These are phyloP conservation scores for Sterna hirundo DNA, from an alignment of 2,113 vertebrate genomes.

Conservation along the genomic window DNA sequence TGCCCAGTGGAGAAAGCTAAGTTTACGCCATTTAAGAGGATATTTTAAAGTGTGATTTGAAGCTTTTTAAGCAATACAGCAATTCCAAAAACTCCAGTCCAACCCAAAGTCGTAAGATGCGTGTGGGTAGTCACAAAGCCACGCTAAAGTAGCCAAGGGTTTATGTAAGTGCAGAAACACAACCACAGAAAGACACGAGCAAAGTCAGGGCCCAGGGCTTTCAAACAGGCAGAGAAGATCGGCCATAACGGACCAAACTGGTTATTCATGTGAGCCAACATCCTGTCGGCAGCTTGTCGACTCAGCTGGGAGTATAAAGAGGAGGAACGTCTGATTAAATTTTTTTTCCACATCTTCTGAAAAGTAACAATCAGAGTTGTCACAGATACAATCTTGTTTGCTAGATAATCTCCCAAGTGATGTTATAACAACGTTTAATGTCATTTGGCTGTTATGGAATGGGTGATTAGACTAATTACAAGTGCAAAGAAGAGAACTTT, in stretches of 20 bases:
- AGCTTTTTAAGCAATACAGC: neutral
- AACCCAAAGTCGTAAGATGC: neutral
- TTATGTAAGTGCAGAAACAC: neutral
- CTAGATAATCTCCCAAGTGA: neutral
- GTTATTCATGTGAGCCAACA: neutral
- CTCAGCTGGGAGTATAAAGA: neutral
- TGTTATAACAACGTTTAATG: neutral
- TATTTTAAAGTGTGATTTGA: neutral
- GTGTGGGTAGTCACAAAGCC: neutral
- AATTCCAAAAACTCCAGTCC: neutral
- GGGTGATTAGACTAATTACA: neutral
- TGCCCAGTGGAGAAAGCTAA: neutral
- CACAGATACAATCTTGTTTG: neutral
- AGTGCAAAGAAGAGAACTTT: neutral
- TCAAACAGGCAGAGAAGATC: neutral
- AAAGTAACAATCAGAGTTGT: neutral
- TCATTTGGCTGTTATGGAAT: neutral
- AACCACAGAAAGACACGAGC: neutral
- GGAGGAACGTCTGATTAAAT: neutral
- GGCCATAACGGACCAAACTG: neutral
- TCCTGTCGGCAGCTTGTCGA: neutral
- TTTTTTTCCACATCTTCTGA: neutral
- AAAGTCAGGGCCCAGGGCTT: neutral
- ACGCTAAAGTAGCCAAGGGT: fast-evolving
- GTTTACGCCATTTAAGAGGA: neutral